Percentiles rank a stretch among this genome's conserved stretches.
phyloP scores from a whole-genome alignment of 1,140 invertebrate species.

The Laodelphax striatellus region DNA sequence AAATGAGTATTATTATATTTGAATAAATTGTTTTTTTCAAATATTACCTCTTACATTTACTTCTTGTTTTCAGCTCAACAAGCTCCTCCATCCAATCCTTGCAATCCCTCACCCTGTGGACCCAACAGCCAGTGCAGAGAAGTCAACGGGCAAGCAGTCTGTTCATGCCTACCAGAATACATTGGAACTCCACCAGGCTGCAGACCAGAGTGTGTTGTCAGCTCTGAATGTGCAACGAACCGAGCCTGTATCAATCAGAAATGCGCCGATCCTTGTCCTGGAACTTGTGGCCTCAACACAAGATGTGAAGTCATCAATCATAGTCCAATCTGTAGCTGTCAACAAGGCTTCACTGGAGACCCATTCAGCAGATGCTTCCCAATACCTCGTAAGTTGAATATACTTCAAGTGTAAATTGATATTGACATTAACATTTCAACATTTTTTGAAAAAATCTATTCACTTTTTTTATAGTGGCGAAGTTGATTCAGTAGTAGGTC shows the following conservation, averaged over 20 bases:
- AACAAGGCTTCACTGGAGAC: slow-evolving; percentile 35
- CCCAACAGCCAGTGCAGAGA: slow-evolving; percentile 40
- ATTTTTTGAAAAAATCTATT: too few relatives aligned
- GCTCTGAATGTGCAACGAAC: slow-evolving; percentile 35
- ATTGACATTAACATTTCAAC: too few relatives aligned
- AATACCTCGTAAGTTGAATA: slow-evolving; percentile 23
- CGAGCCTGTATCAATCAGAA: slow-evolving; percentile 38
- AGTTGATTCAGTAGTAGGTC: too few relatives aligned
- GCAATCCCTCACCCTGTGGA: slow-evolving; percentile 41
- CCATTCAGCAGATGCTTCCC: slow-evolving; percentile 37
- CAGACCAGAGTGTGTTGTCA: slow-evolving; percentile 38
- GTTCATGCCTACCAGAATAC: slow-evolving; percentile 37
- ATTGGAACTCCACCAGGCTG: slow-evolving; percentile 39
- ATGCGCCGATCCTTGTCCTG: slow-evolving; percentile 41
- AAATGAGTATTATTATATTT: too few relatives aligned
- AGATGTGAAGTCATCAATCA: slow-evolving; percentile 43
- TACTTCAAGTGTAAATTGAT: too few relatives aligned
- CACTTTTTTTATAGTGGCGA: too few relatives aligned
- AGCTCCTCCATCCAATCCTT: slow-evolving; percentile 29
- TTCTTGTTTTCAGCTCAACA: slow-evolving; percentile 29
- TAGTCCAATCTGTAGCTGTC: slow-evolving; percentile 43
- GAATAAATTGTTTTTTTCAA: background rate
- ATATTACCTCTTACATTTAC: background rate
- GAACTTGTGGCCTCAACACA: slow-evolving; percentile 35
- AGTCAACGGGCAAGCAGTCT: slow-evolving; percentile 38